Evolutionary conservation across 2,888 invertebrate genomes (phyloP), one percentile per base, ranked within the genome.

Genomic region (Drosophila peninsularis): DNA sequence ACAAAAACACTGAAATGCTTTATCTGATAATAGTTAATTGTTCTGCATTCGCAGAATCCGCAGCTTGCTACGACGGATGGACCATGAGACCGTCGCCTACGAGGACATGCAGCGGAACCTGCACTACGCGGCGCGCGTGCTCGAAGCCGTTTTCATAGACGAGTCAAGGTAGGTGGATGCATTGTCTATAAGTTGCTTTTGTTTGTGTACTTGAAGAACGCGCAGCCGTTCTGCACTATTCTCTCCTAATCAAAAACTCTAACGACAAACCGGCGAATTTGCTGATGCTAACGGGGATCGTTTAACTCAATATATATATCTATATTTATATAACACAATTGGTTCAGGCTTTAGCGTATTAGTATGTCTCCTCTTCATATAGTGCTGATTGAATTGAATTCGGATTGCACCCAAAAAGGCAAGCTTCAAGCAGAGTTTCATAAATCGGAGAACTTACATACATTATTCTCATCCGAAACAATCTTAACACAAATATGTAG

Each of bases 141-240:
- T 98, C 78, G 98, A 98, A 94, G 96, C 97, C 14, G 97, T 97
- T 79, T 98, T 97, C 93, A 96, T 97, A 91, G 98, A 98, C 92
- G 98, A 98, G 93, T 96, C 97, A 92, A 97, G 97, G 98, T 97
- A 95, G 93, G 96, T 95, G 92, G 19, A 58, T 37, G 21, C 21
- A 30, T 60, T 64, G 44, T n/a, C 13, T 49, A 2, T 56, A n/a
- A 13, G 10, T 57, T 36, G 14, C 3, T 61, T 6, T 61, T 9
- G 6, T n/a, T 60, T 27, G 21, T 34, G 37, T 53, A n/a, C n/a
- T 27, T 52, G 37, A 36, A 34, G 50, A 21, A 39, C 58, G 56
- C 50, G 11, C 36, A 55, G 32, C 27, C 10, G 45, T 47, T 47
- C 45, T 27, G 30, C 45, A 47, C 45, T 36, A 45, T 9, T 27